Base-by-base conservation (phyloP, 2,888 invertebrate genomes). In the Sceliomorpha sp. region DNA sequence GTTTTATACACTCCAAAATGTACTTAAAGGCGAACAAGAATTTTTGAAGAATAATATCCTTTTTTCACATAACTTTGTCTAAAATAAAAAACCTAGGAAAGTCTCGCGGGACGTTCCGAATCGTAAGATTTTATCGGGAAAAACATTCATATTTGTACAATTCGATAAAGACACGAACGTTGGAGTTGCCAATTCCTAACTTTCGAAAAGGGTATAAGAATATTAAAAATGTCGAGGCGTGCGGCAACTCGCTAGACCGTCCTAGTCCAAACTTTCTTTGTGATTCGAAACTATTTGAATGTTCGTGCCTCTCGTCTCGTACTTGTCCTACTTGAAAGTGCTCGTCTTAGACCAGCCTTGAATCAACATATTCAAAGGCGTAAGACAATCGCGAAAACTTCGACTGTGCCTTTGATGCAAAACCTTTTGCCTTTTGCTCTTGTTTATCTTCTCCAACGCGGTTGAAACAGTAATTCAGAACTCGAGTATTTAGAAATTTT, bases 401-500 rank as follows among this genome's bases (percentile, higher is more conserved):
- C 12, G 9, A 26, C 26, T 53, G 27, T 31, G 26, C 26, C 51
- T 51, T 40, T 51, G 51, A 40, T 20, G 51, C 51, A 50, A 50
- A 50, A 50, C 48, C 36, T 36, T 50, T 29, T 50, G 7, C 40
- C 14, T 51, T 51, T 51, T 17, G 39, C 14, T 55, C 27, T 44
- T 42, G 34, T 53, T 42, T 55, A 42, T 34, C 44, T 55, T 55
- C 24, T 20, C 17, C 24, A 24, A 32, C 17, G 24, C 26, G 7
- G 26, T 24, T 40, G 29, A 20, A 31, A 29, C 24, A 20, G 20
- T 51, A 39, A 42, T 51, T 39, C 32, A 12, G 26, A 42, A 27
- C 14, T 53, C 53, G 24, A 42, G 42, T 42, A 55, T 55, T 55
- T 55, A 32, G 44, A 44, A 42, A 31, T 44, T 26, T 55, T 13